Evolutionary conservation across 2,888 invertebrate species (phyloP).

Genomic region (Agrotis clavis): DNA sequence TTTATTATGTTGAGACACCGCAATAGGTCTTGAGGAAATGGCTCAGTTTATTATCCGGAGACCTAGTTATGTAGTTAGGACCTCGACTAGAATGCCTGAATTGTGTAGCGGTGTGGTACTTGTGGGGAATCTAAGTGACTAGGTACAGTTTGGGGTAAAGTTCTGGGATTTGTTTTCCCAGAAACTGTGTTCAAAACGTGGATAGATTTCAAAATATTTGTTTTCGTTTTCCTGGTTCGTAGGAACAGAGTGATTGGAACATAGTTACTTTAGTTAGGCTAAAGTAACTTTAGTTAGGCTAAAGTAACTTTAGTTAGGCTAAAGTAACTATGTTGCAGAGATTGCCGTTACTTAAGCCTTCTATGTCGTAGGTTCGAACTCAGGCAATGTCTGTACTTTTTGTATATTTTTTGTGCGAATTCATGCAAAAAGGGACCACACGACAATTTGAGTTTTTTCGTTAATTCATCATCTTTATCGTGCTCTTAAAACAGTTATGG

Average conservation of each 20-base stretch:
- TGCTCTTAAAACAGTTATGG: background rate
- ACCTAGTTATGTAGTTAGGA: slow-evolving; percentile 36
- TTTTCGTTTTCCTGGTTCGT: background rate
- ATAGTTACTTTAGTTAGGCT: no score
- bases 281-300: no score
- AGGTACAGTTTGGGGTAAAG: slow-evolving; percentile 2
- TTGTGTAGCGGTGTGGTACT: background rate
- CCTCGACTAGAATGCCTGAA: slow-evolving; percentile 12
- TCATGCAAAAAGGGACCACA: no score
- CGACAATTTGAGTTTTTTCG: background rate
- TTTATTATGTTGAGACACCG: slow-evolving; percentile 45
- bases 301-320: no score
- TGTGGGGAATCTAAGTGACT: slow-evolving; percentile 1
- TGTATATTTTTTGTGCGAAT: no score
- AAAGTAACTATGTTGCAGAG: background rate
- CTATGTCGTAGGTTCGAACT: background rate
- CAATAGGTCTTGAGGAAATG: slow-evolving; percentile 43
- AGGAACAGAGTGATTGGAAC: background rate
- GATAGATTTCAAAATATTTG: background rate
- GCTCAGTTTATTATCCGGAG: slow-evolving; percentile 44
- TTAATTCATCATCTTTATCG: background rate
- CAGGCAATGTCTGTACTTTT: background rate
- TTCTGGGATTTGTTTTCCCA: slow-evolving; percentile 9
- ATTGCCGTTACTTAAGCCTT: background rate
- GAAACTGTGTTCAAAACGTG: background rate